Evolutionary conservation across 2,797 vertebrate genomes (phyloP).

Genomic region (Lateolabrax maculatus): DNA sequence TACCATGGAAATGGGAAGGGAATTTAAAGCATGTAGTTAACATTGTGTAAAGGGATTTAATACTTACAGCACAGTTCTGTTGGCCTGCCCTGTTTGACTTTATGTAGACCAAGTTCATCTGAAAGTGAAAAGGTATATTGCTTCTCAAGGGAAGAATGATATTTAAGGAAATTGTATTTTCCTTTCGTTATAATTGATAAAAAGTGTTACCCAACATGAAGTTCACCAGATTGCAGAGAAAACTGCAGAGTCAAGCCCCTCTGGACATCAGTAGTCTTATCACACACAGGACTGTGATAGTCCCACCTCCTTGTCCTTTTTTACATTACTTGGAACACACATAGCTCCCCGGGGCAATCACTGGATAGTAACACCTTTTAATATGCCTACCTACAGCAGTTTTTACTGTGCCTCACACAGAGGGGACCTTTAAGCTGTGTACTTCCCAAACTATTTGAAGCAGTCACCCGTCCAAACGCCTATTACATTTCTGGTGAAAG

Average conservation of each 20-base stretch:
- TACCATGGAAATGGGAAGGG: constrained; percentile 37
- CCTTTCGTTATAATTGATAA: constrained; percentile 8
- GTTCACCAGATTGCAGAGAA: constrained; percentile 1
- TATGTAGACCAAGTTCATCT: constrained; percentile 7
- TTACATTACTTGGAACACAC: constrained; percentile 59
- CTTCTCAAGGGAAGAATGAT: constrained; percentile 10
- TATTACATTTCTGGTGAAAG: constrained; percentile 62
- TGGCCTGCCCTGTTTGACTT: constrained; percentile 11
- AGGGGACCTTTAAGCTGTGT: constrained; percentile 46
- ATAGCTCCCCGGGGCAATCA: constrained; percentile 56
- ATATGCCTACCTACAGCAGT: constrained; percentile 68
- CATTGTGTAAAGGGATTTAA: constrained; percentile 45
- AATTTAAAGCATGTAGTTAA: constrained; percentile 52
- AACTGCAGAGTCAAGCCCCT: constrained; percentile 26
- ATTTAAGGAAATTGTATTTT: constrained; percentile 9
- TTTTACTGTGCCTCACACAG: constrained; percentile 64
- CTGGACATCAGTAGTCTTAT: constrained; percentile 31
- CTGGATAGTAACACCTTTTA: constrained; percentile 69
- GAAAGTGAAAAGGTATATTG: constrained; percentile 25
- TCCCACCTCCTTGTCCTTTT: constrained; percentile 35
- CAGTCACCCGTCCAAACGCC: constrained; percentile 52
- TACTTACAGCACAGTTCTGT: constrained; percentile 19
- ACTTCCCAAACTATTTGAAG: constrained; percentile 59
- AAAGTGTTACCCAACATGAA: constrained; percentile 1
- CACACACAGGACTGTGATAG: constrained; percentile 26